Evolutionary conservation across 1,140 invertebrate species (phyloP), one percentile per base, ranked within the genome.

Genomic region (Delia radicum): DNA sequence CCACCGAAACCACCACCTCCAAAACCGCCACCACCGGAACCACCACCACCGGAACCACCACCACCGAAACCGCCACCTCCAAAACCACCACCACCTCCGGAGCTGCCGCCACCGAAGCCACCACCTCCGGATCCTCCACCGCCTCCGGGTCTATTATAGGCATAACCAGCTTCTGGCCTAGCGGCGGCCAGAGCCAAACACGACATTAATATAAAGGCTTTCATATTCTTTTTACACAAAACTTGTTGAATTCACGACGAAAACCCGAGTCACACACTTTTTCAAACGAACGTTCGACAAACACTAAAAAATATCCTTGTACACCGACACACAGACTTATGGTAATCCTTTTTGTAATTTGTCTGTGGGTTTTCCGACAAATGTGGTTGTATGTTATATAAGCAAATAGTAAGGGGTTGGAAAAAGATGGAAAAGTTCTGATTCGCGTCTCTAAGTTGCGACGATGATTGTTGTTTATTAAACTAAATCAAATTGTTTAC

Each of bases 121-220:
- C 81, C 75, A 28, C 77, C 79, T 13, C 79, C 77, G 42, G 72
- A 72, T 31, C 81, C 82, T 31, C 85, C 85, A 77, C 85, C 80
- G 77, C 87, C 88, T 55, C 88, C 87, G 63, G 89, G 89, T 75
- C 89, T 87, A 76, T 88, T 89, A 82, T 90, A 90, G 79, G 87
- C 88, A 83, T 90, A 90, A 77, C 89, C 89, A 46, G 89, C 89
- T 85, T 90, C 89, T 78, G 89, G 89, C 75, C 89, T 86, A 42
- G 89, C 90, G 79, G 88, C 88, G 81, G 89, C 89, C 82, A 90
- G 81, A 26, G 89, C 89, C 87, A 89, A 87, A 77, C 90, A 89
- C 79, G 89, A 88, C 83, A 90, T 87, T 85, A 90, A 87, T 86
- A 86, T 85, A 75, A 86, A 86, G 74, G 82, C 80, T 86, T 84